Base-by-base conservation (phyloP, 2,113 vertebrate genomes). In the Ibidorhyncha struthersii region DNA sequence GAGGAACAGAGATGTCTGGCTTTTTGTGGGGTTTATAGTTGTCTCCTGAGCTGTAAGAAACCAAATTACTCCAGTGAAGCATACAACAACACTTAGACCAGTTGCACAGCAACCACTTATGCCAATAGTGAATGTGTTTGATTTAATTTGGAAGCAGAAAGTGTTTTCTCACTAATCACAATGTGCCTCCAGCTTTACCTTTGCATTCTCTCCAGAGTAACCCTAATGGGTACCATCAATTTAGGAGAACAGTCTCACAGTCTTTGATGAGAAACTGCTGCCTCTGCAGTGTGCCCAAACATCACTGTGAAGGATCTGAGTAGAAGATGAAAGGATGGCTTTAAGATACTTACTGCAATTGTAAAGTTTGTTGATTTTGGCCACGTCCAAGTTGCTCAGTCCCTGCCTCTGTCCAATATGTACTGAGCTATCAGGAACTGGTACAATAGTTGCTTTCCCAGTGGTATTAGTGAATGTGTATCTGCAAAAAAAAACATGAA, bases 281-380 rank as follows among this genome's bases (percentile, higher is more conserved):
- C 34, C 40, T 80, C 41, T 89, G 55, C 29, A 25, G 18, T 0
- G 0, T 67, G 25, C 14, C 20, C 52, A 67, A n/a, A 43, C 4
- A 21, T 9, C 50, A 49, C 36, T 40, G 32, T 29, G 34, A 66
- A 84, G 73, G 36, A 49, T 30, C 12, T 29, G 45, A 76, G 50
- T 5, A 70, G 67, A 43, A 62, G 34, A 32, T n/a, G 13, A 67
- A 36, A 21, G 14, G 13, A n/a, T 53, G 36, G 16, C 61, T 91
- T 50, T n/a, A 30, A 63, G 41, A 36, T 38, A 97, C 97, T 90
- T 91, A 99, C 98, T 98, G 72, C 98, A 99, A 43, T 98, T 94
- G 94, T 99, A 99, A 7, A 99, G 98, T 78, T 96, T 97, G 70
- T 99, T 99, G 91, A 99, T 98, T 97, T 99, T 99, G 86, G 98